Percentiles rank a stretch among this genome's conserved stretches.
These are phyloP conservation scores for Electrona antarctica DNA, from an alignment of 2,113 vertebrate genomes.

Conservation along the genomic window DNA sequence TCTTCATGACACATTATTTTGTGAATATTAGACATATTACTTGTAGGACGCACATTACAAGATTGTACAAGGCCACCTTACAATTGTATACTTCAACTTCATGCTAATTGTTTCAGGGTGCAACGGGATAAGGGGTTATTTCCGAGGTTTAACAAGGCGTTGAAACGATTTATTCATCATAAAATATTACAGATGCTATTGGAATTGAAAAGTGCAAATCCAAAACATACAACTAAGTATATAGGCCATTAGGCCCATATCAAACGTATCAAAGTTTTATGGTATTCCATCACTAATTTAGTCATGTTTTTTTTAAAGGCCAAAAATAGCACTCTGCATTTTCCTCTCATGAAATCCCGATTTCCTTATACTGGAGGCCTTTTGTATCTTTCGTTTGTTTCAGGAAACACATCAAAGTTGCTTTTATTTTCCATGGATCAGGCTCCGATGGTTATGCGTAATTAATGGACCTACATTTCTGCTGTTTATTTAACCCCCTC, in stretches of 20 bases:
- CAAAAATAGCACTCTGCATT: conserved; percentile 8
- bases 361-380: conserved; percentile 39
- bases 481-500: conserved; percentile 26
- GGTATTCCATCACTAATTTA: neutral
- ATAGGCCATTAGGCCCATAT: too few relatives aligned
- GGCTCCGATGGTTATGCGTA: conserved; percentile 16
- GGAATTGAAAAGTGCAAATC: conserved; percentile 6
- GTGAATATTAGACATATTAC: neutral
- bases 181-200: conserved; percentile 40
- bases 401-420: conserved; percentile 35
- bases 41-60: neutral
- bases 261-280: conserved; percentile 20
- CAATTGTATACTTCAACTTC: neutral
- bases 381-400: conserved; percentile 12
- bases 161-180: conserved; percentile 34
- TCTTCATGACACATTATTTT: neutral
- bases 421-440: conserved; percentile 29
- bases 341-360: conserved; percentile 16
- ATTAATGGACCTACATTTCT: conserved; percentile 39
- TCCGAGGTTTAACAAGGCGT: conserved; percentile 33
- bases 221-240: neutral
- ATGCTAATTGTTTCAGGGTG: neutral
- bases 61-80: neutral
- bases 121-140: conserved; percentile 8
- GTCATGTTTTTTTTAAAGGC: conserved; percentile 1